Base-by-base conservation (phyloP, 2,113 vertebrate genomes). In the Clarias magur region DNA sequence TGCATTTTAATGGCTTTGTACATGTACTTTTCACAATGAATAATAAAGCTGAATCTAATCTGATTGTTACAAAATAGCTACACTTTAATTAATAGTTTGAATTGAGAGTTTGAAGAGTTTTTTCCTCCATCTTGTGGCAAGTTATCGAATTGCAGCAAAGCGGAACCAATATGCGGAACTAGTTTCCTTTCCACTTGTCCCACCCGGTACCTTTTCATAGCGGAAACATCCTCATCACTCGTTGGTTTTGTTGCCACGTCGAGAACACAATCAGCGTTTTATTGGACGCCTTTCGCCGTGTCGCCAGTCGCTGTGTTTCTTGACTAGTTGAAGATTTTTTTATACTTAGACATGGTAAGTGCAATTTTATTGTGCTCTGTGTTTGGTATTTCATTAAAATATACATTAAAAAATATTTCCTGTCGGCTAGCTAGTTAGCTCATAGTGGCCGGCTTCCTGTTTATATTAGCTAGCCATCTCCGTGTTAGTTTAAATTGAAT, bases 231-330 rank as follows among this genome's bases (percentile, higher is more conserved):
- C 83, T 88, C 30, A 67, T 38, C 13, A 81, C 85, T 62, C 83
- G 78, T 82, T 42, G 81, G 53, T 80, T 68, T 86, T 83, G 91
- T 88, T 95, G 95, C 95, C 95, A 95, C 95, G 95, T 96, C 94
- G 92, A 91, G 89, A 88, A 88, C n/a, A 88, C 16, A 27, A 30
- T 16, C 87, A 56, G 0, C 54, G 0, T 65, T 38, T 79, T 30
- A 4, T 21, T 80, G 78, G 53, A 27, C 17, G 6, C 2, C 5
- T 56, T 57, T 19, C 11, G n/a, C n/a, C 7, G 6, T 7, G 48
- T 48, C 48, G 48, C 48, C 48, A 34, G 1, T 59, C 13, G 10
- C 8, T 60, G 5, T 78, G 13, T 82, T 25, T 80, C 25, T 27
- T 3, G 60, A 62, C 30, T 62, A 25, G 56, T 25, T 21, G 4